These are phyloP conservation scores for Hystrix cristata DNA, from an alignment of 2,113 vertebrate genomes.

Conservation along the genomic window DNA sequence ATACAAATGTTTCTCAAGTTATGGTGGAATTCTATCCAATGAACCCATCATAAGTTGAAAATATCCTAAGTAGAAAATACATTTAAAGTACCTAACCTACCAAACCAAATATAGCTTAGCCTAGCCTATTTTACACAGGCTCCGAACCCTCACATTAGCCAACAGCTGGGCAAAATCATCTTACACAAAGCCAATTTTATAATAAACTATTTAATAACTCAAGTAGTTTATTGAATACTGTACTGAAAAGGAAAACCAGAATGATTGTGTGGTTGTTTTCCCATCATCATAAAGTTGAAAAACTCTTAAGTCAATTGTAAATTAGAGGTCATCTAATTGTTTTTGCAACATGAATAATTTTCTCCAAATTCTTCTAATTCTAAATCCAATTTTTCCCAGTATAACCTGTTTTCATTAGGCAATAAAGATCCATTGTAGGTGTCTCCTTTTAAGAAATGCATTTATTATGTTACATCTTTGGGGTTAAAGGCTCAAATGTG, in stretches of 20 bases:
- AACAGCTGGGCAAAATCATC: not conserved
- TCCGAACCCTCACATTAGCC: not conserved
- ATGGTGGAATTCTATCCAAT: not conserved
- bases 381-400: not conserved
- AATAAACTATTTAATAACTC: not conserved
- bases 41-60: not conserved
- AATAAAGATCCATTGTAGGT: not conserved
- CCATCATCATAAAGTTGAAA: not conserved
- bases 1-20: not conserved
- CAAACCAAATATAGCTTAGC: not conserved
- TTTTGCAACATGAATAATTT: not conserved
- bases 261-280: not conserved
- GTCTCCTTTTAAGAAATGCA: not conserved
- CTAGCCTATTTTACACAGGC: not conserved
- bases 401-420: conserved; percentile 3
- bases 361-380: not conserved
- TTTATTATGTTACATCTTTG: not conserved
- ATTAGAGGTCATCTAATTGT: not conserved
- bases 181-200: not conserved
- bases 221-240: not conserved
- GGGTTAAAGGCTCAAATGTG: not conserved
- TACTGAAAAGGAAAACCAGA: not conserved
- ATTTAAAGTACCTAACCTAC: not conserved
- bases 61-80: not conserved
- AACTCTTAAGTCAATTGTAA: not conserved